Evolutionary conservation across 92 coral and sea anemone genomes (phyloP), one percentile per base, ranked within the genome.

Genomic region (Palythoa caribaeorum): DNA sequence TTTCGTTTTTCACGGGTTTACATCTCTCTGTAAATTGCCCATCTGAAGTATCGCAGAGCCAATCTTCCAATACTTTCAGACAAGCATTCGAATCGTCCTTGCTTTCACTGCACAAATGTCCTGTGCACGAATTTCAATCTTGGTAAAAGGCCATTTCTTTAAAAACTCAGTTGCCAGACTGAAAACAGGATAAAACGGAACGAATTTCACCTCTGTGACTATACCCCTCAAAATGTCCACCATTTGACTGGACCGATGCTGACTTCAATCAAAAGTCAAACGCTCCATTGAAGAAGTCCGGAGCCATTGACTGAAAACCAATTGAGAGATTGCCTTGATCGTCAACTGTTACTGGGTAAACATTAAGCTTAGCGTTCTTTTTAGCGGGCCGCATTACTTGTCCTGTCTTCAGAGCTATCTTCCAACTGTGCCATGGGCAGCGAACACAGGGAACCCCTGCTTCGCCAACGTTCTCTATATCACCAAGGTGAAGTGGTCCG

Each of bases 341-440:
- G 44, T 77, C 87, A 1, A 92, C 94, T 20, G 35, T 76, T 16
- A 94, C 98, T 57, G 98, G 98, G 70, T 94, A 92, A 11, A 90
- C 87, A 17, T 77, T 54, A 16, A 96, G 87, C 81, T 80, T 91
- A 3, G 78, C 3, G 35, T 88, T 77, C 63, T 69, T 79, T 47
- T 88, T 88, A 44, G 39, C 76, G 0, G 98, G 97, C 35, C 72
- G 84, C 78, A 84, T 88, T 5, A 94, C 76, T 13, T 68, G 87
- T 44, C 98, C 98, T 36, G 89, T 92, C 72, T 89, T 73, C 16
- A 94, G 79, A 20, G 83, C 85, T 76, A 88, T 92, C 85, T 90
- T 92, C 97, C 97, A 96, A 77, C 90, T 91, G 77, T 96, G 98
- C 97, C 98, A 96, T 0, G 97, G 97, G 60, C 97, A 96, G n/a